Conservation (phyloP, 2,113 vertebrate species). For the Willisornis vidua region DNA sequence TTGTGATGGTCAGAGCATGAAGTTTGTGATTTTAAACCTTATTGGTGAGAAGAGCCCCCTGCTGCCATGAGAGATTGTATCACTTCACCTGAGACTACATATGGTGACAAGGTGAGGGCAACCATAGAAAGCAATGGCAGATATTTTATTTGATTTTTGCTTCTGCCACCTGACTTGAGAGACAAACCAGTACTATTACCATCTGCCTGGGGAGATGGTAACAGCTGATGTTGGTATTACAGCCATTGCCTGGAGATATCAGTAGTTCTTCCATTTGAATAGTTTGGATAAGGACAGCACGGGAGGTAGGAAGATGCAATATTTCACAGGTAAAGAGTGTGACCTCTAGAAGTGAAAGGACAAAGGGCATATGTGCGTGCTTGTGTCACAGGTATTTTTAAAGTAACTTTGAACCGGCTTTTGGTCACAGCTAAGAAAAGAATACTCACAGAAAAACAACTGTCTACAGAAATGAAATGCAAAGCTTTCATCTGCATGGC, state of each 20-base stretch:
- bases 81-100: background rate
- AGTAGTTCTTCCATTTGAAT: background rate
- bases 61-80: fast-evolving
- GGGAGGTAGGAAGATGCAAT: background rate
- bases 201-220: background rate
- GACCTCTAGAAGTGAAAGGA: background rate
- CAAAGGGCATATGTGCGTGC: fast-evolving
- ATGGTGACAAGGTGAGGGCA: background rate
- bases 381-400: background rate
- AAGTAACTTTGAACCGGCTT: background rate
- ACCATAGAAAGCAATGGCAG: background rate
- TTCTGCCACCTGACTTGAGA: background rate
- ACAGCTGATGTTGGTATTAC: background rate
- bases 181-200: background rate
- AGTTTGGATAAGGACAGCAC: background rate
- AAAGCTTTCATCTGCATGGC: constrained; percentile 26
- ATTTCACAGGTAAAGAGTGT: background rate
- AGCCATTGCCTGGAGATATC: background rate
- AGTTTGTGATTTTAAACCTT: background rate
- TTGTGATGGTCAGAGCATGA: background rate
- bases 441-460: background rate
- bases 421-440: background rate
- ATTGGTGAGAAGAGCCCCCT: background rate
- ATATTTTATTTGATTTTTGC: background rate
- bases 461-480: background rate